Base-by-base conservation (phyloP, 2,888 invertebrate species). In the Lymantria monacha region DNA sequence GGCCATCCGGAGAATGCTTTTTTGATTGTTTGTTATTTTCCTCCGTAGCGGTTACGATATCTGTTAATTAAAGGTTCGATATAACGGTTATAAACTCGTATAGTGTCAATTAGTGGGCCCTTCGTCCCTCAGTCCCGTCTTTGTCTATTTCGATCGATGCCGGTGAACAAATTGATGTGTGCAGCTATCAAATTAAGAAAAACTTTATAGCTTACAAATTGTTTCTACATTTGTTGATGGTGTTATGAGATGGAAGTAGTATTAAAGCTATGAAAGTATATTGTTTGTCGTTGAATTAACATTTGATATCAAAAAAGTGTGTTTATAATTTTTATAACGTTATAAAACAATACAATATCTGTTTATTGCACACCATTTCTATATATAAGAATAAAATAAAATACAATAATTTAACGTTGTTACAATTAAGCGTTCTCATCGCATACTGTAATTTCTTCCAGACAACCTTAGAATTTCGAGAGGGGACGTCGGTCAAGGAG, bases 11-110 rank as follows among this genome's bases (percentile, higher is more conserved):
- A 51, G 58, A 72, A 72, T 66, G 70, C 62, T 69, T 60, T 63
- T 75, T 79, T 76, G 75, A 79, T 81, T 82, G 80, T 77, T 78
- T 64, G 63, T 42, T 74, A 67, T 71, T 74, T 69, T 69, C 68
- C n/a, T 63, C 70, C 69, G 69, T 70, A 65, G 63, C 67, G 56
- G 67, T 67, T 63, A 66, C 70, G 69, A 72, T 79, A 70, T 79
- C 74, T 79, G 76, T 85, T 86, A 85, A 87, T 86, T 85, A 81
- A 77, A 74, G 74, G 72, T 70, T 72, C 69, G 73, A 80, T 79
- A 78, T 78, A 79, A 81, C 71, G 70, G 79, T 63, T 74, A 74
- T 81, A 79, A 79, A 78, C 72, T 70, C 64, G 74, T 82, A 86
- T 84, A 83, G 83, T 82, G 80, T 83, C 85, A 86, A 85, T 87